These are phyloP conservation scores for Lepus americanus DNA, from an alignment of 2,113 vertebrate species.

Conservation along the genomic window DNA sequence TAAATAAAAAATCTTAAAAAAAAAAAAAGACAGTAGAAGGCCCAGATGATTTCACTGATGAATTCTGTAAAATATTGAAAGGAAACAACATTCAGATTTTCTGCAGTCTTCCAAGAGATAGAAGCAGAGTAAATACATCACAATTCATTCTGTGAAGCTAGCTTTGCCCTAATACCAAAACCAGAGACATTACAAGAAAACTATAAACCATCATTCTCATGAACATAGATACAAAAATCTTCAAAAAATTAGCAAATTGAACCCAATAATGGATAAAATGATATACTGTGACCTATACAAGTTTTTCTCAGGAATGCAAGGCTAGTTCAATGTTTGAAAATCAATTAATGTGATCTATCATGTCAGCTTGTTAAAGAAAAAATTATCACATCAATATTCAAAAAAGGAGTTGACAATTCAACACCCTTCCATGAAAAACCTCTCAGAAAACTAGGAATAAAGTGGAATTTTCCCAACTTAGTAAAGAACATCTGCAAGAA, in stretches of 20 bases:
- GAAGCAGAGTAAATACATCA: neutral
- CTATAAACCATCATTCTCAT: neutral
- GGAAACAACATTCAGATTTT: neutral
- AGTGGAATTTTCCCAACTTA: neutral
- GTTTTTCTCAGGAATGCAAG: neutral
- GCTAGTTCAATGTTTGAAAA: neutral
- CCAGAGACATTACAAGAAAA: neutral
- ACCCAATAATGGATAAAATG: neutral
- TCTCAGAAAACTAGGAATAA: neutral
- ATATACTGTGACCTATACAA: neutral
- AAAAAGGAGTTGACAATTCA: neutral
- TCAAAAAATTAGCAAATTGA: neutral
- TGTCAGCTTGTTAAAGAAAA: neutral
- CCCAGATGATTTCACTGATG: neutral
- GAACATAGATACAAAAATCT: neutral
- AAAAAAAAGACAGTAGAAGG: neutral
- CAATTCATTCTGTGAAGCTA: neutral
- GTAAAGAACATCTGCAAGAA: neutral
- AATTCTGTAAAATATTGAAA: neutral
- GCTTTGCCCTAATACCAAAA: neutral
- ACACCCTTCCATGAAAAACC: neutral
- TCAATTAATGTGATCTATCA: neutral
- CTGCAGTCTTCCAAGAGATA: neutral
- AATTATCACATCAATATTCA: neutral
- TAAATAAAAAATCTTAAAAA: too few relatives aligned